A percentile compares a stretch with the other conserved stretches of the same genome.
phyloP scores from a whole-genome alignment of 2,888 invertebrate species.

The Aphodius sticticus region DNA sequence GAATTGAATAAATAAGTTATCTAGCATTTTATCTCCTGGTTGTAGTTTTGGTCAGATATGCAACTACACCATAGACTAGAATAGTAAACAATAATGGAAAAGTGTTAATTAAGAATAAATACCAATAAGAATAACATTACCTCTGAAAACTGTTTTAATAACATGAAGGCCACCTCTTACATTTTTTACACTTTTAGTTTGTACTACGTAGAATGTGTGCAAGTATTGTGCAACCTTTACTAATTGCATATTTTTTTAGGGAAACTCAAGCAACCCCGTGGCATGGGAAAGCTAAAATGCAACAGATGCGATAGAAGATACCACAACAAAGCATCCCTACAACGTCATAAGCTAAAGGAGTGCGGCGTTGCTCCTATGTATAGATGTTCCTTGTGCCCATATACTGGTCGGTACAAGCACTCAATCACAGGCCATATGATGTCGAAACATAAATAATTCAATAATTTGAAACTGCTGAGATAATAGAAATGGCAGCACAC shows the following conservation, averaged over 20 bases:
- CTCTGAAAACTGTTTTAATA: too few species aligned
- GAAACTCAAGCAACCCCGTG: slow-evolving; percentile 27
- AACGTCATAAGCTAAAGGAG: slow-evolving; percentile 33
- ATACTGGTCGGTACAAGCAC: slow-evolving; percentile 33
- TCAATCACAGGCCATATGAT: slow-evolving; percentile 26
- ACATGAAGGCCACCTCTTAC: too few species aligned
- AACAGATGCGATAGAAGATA: slow-evolving; percentile 33
- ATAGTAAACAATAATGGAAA: too few species aligned
- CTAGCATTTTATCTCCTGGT: too few species aligned
- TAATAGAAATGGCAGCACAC: neutral
- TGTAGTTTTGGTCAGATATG: too few species aligned
- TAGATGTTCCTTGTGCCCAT: slow-evolving; percentile 31
- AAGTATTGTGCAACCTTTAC: neutral
- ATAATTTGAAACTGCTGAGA: neutral
- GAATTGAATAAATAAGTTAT: too few species aligned
- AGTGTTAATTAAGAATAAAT: too few species aligned
- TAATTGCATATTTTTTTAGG: slow-evolving; percentile 30
- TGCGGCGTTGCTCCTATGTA: slow-evolving; percentile 36
- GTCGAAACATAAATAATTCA: slow-evolving; percentile 26
- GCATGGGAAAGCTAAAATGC: slow-evolving; percentile 31
- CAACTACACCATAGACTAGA: too few species aligned
- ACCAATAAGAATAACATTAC: too few species aligned
- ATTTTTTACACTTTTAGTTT: too few species aligned
- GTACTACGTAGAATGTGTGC: too few species aligned
- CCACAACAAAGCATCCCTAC: slow-evolving; percentile 32